These are phyloP conservation scores for Andrena flavipes DNA, from an alignment of 2,888 invertebrate species.

Conservation along the genomic window DNA sequence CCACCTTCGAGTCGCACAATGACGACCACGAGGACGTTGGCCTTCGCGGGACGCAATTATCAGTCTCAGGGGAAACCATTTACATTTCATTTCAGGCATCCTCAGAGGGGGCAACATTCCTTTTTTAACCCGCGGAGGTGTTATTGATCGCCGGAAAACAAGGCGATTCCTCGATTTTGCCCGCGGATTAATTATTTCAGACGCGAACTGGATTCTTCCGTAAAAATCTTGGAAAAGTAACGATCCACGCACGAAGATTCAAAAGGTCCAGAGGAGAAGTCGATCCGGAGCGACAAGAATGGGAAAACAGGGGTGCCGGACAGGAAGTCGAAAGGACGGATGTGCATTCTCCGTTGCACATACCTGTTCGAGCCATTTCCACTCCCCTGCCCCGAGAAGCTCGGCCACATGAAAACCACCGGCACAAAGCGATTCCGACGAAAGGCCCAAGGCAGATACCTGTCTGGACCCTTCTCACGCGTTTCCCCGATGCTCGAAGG, in stretches of 20 bases:
- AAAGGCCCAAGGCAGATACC: conserved; percentile 47
- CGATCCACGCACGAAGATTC: neutral
- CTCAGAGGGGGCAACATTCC: neutral
- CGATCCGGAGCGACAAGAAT: neutral
- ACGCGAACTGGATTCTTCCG: neutral
- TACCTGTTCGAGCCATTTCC: conserved; percentile 37
- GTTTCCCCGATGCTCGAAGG: conserved; percentile 20
- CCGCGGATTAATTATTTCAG: no score
- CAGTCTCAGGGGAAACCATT: conserved; percentile 56
- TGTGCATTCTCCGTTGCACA: conserved; percentile 40
- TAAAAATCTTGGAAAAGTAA: neutral
- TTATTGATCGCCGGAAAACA: neutral
- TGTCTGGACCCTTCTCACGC: conserved; percentile 57
- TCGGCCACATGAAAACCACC: conserved; percentile 58
- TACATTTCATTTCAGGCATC: conserved; percentile 52
- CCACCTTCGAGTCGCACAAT: conserved; percentile 56
- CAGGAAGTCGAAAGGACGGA: conserved; percentile 58
- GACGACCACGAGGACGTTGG: conserved; percentile 66
- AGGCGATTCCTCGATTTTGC: neutral
- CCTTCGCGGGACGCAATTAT: conserved; percentile 63
- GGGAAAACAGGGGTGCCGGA: conserved; percentile 15
- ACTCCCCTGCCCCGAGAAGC: neutral
- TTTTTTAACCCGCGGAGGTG: neutral
- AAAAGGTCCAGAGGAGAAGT: neutral
- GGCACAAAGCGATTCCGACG: conserved; percentile 39